A percentile compares a stretch with the other conserved stretches of the same genome.
phyloP scores from a whole-genome alignment of 1,140 invertebrate genomes.

The Drosophila subobscura region DNA sequence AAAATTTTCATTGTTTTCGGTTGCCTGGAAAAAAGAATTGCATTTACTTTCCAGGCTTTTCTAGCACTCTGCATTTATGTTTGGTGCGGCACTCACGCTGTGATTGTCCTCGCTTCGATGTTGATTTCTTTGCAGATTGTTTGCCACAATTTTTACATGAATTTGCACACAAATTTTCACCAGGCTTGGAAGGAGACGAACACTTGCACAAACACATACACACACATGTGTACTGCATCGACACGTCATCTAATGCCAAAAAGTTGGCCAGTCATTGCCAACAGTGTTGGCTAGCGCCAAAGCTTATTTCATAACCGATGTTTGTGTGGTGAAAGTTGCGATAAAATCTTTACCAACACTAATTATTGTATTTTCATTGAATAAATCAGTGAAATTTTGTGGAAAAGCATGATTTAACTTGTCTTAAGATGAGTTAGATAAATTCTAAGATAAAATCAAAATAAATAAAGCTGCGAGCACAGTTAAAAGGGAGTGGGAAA shows the following conservation, averaged over 20 bases:
- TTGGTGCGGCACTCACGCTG: neutral
- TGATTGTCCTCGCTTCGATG: conserved; percentile 1
- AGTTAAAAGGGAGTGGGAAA: no score
- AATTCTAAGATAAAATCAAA: no score
- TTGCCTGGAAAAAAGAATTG: no score
- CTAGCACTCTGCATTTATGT: no score
- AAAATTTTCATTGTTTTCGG: no score
- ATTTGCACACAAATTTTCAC: conserved; percentile 48
- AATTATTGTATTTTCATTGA: no score
- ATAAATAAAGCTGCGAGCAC: no score
- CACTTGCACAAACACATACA: conserved; percentile 15
- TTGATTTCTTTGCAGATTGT: conserved; percentile 2
- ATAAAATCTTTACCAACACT: no score
- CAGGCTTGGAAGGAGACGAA: conserved; percentile 2
- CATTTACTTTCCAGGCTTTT: no score
- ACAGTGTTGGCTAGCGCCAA: conserved; percentile 37
- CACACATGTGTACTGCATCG: conserved; percentile 12
- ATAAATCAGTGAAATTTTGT: no score
- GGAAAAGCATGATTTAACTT: no score
- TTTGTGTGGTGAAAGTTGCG: neutral
- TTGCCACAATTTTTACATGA: conserved; percentile 35
- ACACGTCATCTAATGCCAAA: conserved; percentile 32
- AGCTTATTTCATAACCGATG: neutral
- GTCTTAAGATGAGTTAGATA: no score
- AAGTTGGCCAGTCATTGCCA: neutral